Percentiles rank a stretch among this genome's conserved stretches.
These are phyloP conservation scores for Glaucidium brasilianum DNA, from an alignment of 2,113 vertebrate species.

Conservation along the genomic window DNA sequence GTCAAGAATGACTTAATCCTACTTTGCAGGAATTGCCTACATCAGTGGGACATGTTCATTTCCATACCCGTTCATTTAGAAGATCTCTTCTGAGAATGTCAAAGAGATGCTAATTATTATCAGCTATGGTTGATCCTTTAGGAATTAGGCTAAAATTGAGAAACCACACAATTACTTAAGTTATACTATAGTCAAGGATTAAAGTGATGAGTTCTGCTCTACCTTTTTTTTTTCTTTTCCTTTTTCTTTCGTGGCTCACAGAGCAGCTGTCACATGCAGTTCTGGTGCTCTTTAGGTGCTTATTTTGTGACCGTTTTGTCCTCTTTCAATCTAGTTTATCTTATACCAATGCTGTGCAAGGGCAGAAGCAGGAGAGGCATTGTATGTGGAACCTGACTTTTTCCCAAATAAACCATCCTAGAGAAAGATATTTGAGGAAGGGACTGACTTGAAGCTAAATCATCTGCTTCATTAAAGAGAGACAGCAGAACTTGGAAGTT, in stretches of 20 bases:
- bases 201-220: neutral
- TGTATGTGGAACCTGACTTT: neutral
- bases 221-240: too few relatives aligned
- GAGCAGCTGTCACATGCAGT: neutral
- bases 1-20: constrained; percentile 29
- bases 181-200: neutral
- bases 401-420: neutral
- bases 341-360: neutral
- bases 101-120: constrained; percentile 28
- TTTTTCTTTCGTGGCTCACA: neutral
- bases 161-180: neutral
- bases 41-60: neutral
- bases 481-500: neutral
- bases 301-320: neutral
- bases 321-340: neutral
- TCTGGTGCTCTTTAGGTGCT: neutral
- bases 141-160: neutral
- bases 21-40: neutral
- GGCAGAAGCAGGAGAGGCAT: neutral
- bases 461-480: neutral
- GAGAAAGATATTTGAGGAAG: neutral
- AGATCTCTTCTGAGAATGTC: neutral
- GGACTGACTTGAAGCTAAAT: neutral
- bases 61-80: neutral
- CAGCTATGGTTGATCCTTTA: neutral